Evolutionary conservation across 2,113 vertebrate genomes (phyloP).

Genomic region (Oryzias javanicus): DNA sequence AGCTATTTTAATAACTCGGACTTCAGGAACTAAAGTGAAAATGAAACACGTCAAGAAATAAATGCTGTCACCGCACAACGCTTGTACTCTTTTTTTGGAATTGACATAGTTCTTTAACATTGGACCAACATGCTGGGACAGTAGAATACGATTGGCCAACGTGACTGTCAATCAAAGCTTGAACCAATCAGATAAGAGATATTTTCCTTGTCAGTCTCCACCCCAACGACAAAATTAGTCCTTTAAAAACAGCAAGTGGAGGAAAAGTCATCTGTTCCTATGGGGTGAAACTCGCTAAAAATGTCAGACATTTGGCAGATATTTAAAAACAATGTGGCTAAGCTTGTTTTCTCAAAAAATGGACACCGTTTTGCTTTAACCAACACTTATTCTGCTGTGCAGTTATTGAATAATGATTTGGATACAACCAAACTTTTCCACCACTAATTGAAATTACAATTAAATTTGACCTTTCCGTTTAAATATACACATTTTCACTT

Average conservation of each 20-base stretch:
- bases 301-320: too few species aligned
- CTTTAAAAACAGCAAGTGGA: neutral
- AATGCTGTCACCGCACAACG: conserved; percentile 22
- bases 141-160: conserved; percentile 39
- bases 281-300: too few species aligned
- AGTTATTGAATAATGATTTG: too few species aligned
- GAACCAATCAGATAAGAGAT: conserved; percentile 38
- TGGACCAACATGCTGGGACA: conserved; percentile 27
- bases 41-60: conserved; percentile 21
- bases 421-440: neutral
- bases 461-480: neutral
- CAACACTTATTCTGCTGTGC: too few species aligned
- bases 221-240: neutral
- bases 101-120: conserved; percentile 54
- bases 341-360: too few species aligned
- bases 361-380: too few species aligned
- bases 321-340: too few species aligned
- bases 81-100: conserved; percentile 47
- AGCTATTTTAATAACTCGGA: neutral
- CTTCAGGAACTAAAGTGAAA: conserved; percentile 20
- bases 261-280: neutral
- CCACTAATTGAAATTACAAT: neutral
- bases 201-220: neutral
- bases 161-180: neutral
- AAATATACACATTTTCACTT: too few species aligned